phyloP scores from a whole-genome alignment of 2,797 vertebrate species.

The Pantherophis alleghaniensis region DNA sequence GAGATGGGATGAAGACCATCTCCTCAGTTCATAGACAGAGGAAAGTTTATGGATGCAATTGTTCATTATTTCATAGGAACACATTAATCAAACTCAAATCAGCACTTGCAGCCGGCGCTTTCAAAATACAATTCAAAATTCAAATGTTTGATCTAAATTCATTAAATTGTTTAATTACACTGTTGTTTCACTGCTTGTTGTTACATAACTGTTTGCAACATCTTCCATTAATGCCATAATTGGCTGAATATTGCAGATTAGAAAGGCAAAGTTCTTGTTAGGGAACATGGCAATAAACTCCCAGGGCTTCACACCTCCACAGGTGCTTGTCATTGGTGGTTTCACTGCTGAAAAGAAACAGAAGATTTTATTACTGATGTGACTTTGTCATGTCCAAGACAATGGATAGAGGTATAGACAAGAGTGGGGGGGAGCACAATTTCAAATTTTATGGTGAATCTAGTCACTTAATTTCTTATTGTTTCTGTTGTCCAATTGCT shows the following conservation, averaged over 20 bases:
- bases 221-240: neutral
- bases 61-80: neutral
- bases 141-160: neutral
- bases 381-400: neutral
- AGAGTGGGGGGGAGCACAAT: neutral
- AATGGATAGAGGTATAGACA: neutral
- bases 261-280: too few relatives aligned
- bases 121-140: neutral
- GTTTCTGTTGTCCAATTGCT: neutral
- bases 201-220: neutral
- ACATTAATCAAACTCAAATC: neutral
- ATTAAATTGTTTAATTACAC: neutral
- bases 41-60: neutral
- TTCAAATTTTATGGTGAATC: neutral
- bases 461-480: neutral
- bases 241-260: neutral
- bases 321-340: neutral
- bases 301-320: neutral
- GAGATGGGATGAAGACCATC: neutral
- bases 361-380: neutral
- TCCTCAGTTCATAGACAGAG: neutral
- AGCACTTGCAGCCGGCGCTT: neutral
- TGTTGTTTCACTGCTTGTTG: neutral
- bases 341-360: neutral
- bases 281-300: neutral